These are phyloP conservation scores for Lacerta bilineata DNA, from an alignment of 2,797 vertebrate species.

Conservation along the genomic window DNA sequence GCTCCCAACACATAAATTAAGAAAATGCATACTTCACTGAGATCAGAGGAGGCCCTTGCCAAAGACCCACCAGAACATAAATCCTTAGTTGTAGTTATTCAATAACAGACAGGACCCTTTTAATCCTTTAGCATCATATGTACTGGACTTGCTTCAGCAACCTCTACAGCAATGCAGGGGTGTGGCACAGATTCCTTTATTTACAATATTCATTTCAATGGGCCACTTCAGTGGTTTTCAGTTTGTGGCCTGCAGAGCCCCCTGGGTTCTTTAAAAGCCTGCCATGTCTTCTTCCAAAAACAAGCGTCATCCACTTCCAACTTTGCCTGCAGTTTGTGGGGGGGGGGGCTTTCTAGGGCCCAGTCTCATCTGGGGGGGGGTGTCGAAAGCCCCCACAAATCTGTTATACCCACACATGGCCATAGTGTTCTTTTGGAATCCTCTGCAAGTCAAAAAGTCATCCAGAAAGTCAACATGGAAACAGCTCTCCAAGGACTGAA, in stretches of 20 bases:
- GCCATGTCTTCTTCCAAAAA: background rate
- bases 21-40: background rate
- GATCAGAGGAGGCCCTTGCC: background rate
- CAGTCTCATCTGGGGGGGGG: background rate
- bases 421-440: no score
- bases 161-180: background rate
- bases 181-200: background rate
- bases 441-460: background rate
- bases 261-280: background rate
- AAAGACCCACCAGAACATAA: no score
- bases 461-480: background rate
- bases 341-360: background rate
- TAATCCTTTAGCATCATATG: background rate
- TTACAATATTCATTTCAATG: background rate
- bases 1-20: background rate
- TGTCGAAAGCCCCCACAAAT: background rate
- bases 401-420: background rate
- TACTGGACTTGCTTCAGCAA: background rate
- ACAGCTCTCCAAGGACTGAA: background rate
- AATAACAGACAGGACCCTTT: background rate
- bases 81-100: background rate
- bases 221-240: background rate
- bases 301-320: background rate
- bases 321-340: background rate
- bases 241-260: fast-evolving